Evolutionary conservation across 1,140 invertebrate genomes (phyloP).

Genomic region (Palaemon carinicauda): DNA sequence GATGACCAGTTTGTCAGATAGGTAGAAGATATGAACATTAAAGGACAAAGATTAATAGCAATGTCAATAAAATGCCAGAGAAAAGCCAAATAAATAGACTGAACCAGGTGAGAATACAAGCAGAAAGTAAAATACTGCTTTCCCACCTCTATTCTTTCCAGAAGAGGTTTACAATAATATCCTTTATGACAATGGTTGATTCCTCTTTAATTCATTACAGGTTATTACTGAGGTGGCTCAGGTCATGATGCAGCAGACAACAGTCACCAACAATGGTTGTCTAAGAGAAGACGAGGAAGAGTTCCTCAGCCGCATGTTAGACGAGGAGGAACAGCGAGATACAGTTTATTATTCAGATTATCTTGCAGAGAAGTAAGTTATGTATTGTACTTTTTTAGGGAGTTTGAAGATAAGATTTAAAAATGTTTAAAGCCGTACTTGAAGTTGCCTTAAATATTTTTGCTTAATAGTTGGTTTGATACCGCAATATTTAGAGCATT

Average conservation of each 20-base stretch:
- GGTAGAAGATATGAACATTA: too few species aligned
- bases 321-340: conserved; percentile 37
- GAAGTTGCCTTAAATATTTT: too few species aligned
- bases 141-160: too few species aligned
- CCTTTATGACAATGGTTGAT: too few species aligned
- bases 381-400: not conserved
- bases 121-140: too few species aligned
- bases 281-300: conserved; percentile 47
- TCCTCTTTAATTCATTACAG: not conserved
- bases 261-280: not conserved
- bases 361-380: conserved; percentile 33
- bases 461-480: not conserved
- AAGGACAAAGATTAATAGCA: too few species aligned
- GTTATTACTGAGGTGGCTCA: conserved; percentile 36
- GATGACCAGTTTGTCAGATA: too few species aligned
- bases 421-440: too few species aligned
- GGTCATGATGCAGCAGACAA: conserved; percentile 32
- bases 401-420: not conserved
- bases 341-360: conserved; percentile 47
- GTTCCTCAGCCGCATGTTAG: conserved; percentile 32
- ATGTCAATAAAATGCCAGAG: too few species aligned
- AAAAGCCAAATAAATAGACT: too few species aligned
- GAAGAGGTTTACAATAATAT: too few species aligned
- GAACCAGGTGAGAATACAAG: too few species aligned
- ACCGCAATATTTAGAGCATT: not conserved